Conservation (phyloP, 1,140 invertebrate species). For the Scaptomyza montana region DNA sequence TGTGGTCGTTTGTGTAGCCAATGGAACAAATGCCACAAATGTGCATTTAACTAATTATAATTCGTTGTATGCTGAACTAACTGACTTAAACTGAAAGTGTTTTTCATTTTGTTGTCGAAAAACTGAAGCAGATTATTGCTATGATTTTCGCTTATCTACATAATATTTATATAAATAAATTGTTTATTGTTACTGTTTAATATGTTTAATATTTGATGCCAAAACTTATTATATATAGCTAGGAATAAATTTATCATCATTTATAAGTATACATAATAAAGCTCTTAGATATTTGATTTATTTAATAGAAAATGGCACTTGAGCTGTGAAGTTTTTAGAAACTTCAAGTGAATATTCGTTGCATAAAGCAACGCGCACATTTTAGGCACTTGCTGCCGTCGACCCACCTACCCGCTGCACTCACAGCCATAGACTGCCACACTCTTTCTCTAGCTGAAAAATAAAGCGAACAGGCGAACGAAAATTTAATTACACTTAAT, state of each 20-base stretch:
- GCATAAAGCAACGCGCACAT: slow-evolving; percentile 63
- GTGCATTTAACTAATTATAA: slow-evolving; percentile 33
- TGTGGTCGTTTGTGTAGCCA: slow-evolving; percentile 19
- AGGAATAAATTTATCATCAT: too few species aligned
- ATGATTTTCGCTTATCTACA: too few species aligned
- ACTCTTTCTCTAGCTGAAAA: slow-evolving; percentile 12
- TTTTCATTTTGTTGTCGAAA: too few species aligned
- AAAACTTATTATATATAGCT: too few species aligned
- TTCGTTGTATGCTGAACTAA: slow-evolving; percentile 1
- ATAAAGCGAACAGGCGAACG: slow-evolving; percentile 68
- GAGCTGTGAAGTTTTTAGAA: slow-evolving; percentile 54
- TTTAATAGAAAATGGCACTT: slow-evolving; percentile 44
- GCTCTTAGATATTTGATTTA: background rate
- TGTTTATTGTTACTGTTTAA: too few species aligned
- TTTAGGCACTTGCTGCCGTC: slow-evolving; percentile 52
- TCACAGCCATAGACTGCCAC: slow-evolving; percentile 4
- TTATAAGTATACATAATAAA: background rate
- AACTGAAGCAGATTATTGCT: too few species aligned
- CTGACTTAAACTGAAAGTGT: too few species aligned
- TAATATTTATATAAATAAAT: too few species aligned
- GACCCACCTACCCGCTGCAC: background rate
- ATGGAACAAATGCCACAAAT: slow-evolving; percentile 22
- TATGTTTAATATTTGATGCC: too few species aligned
- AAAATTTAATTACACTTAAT: slow-evolving; percentile 81
- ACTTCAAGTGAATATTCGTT: slow-evolving; percentile 64